Evolutionary conservation across 2,797 vertebrate species (phyloP).

Genomic region (Bovichtus variegatus): DNA sequence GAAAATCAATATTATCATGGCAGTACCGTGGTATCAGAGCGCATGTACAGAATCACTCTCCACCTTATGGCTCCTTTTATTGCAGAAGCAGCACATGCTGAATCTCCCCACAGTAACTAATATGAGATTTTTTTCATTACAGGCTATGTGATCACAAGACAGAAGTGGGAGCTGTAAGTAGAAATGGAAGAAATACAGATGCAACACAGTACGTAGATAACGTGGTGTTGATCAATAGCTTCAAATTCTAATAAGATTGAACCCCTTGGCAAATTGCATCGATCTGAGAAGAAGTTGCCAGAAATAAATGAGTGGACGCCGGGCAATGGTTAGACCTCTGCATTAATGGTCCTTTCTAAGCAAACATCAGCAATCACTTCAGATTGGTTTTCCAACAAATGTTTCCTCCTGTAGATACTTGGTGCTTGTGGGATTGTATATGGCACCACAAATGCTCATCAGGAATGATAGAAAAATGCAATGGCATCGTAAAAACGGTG

Average conservation of each 20-base stretch:
- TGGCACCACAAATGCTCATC: neutral
- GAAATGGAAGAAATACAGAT: conserved; percentile 66
- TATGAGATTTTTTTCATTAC: conserved; percentile 72
- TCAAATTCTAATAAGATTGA: conserved; percentile 76
- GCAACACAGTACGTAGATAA: conserved; percentile 68
- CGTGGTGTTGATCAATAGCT: conserved; percentile 70
- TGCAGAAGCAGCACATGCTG: conserved; percentile 56
- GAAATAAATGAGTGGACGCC: conserved; percentile 61
- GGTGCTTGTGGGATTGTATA: conserved; percentile 22
- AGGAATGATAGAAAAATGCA: conserved; percentile 12
- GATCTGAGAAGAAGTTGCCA: conserved; percentile 60
- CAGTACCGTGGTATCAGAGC: conserved; percentile 53
- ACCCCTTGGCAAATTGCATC: conserved; percentile 70
- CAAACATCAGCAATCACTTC: conserved; percentile 14
- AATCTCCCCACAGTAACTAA: conserved; percentile 61
- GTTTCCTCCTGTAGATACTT: conserved; percentile 3
- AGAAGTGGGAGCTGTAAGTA: conserved; percentile 44
- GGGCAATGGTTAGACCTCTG: conserved; percentile 16
- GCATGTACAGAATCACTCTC: conserved; percentile 43
- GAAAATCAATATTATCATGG: conserved; percentile 72
- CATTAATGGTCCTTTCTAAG: conserved; percentile 59
- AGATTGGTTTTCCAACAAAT: neutral
- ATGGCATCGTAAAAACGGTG: conserved; percentile 5
- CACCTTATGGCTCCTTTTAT: conserved; percentile 61
- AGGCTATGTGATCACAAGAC: conserved; percentile 67